These are phyloP conservation scores for Spicauda simplicius DNA, from an alignment of 2,888 invertebrate genomes.

Conservation along the genomic window DNA sequence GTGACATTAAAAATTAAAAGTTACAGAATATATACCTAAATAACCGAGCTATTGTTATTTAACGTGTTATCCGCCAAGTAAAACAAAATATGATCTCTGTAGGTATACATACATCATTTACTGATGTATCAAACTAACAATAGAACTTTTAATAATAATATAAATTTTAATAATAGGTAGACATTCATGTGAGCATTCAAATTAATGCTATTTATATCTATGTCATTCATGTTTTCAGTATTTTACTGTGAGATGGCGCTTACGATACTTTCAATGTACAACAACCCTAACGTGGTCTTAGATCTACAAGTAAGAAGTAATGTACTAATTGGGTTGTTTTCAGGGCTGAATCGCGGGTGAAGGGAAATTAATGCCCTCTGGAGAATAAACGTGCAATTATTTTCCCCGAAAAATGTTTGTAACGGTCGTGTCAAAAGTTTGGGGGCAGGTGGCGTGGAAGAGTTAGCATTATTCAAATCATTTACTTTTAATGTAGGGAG, in stretches of 20 bases:
- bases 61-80: too few relatives aligned
- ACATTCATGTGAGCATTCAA: too few relatives aligned
- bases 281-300: constrained; percentile 25
- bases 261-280: constrained; percentile 20
- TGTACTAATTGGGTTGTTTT: constrained; percentile 76
- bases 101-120: too few relatives aligned
- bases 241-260: not conserved
- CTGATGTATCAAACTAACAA: too few relatives aligned
- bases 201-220: too few relatives aligned
- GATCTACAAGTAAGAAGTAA: constrained; percentile 62
- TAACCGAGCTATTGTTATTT: too few relatives aligned
- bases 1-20: not conserved
- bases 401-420: constrained; percentile 69
- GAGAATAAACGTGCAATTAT: constrained; percentile 77
- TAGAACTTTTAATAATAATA: not conserved
- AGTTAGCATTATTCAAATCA: constrained; percentile 52
- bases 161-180: too few relatives aligned
- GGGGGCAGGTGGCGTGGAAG: constrained; percentile 70
- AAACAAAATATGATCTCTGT: too few relatives aligned
- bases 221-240: not conserved
- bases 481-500: constrained; percentile 39
- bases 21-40: not conserved
- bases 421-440: constrained; percentile 73
- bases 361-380: constrained; percentile 75
- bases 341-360: constrained; percentile 66